phyloP scores from a whole-genome alignment of 2,797 vertebrate species.

The Characodon lateralis region DNA sequence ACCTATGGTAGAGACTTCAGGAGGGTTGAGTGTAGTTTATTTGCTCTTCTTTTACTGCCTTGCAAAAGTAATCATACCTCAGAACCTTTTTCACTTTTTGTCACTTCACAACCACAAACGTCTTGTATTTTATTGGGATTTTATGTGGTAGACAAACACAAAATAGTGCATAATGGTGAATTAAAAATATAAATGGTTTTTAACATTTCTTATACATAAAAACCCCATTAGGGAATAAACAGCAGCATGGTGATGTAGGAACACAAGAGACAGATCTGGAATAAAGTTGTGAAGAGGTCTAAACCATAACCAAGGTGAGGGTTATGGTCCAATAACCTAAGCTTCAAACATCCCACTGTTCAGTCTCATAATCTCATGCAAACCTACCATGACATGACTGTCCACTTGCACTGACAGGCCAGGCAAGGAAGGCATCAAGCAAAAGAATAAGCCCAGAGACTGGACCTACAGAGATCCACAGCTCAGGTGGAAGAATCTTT shows the following conservation, averaged over 20 bases:
- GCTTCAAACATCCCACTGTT: no score
- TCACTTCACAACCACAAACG: background rate
- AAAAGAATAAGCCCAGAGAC: no score
- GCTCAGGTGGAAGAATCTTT: no score
- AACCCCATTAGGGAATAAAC: background rate
- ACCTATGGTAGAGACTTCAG: slow-evolving; percentile 61
- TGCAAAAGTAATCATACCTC: background rate
- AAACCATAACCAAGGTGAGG: background rate
- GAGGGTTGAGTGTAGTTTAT: slow-evolving; percentile 56
- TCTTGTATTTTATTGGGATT: background rate
- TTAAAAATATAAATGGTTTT: background rate
- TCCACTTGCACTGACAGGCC: no score
- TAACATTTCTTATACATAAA: background rate
- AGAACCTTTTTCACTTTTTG: background rate
- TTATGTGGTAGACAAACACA: background rate
- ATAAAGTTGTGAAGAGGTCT: background rate
- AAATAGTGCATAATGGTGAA: background rate
- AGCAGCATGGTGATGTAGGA: background rate
- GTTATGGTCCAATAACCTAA: background rate
- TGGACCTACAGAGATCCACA: no score
- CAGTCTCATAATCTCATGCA: no score
- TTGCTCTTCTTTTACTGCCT: background rate
- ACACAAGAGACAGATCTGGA: background rate
- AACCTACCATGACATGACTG: no score
- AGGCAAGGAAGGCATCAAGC: no score